Evolutionary conservation across 2,888 invertebrate genomes (phyloP), one percentile per base, ranked within the genome.

Genomic region (Drosophila anomelani): DNA sequence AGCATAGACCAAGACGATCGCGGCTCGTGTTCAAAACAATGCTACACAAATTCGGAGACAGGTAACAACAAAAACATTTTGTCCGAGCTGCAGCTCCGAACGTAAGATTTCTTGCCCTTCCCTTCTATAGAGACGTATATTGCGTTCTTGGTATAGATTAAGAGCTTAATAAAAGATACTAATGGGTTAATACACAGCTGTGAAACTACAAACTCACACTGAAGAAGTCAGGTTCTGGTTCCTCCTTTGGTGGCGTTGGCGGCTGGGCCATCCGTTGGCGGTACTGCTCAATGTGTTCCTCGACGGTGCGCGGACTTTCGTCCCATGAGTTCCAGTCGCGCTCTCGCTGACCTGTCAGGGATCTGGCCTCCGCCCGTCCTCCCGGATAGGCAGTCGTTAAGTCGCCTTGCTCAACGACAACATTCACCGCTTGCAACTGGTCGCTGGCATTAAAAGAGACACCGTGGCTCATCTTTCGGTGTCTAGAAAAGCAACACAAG

Each of bases 271-370:
- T 92, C 67, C 94, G 94, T 76, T 94, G 94, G 41, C 92, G 83
- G 82, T 95, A 95, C 69, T 94, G 93, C 63, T 95, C 95, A 56
- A 95, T 95, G 85, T 95, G 95, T 78, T 94, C 94, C 81, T 95
- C 94, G 32, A 95, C 93, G 3, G 93, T 93, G 1, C 93, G 92
- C 9, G 93, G 93, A 79, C 93, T 93, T 72, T 94, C 94, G 72
- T 94, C 94, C 95, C 95, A 95, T 17, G 94, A 93, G 76, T 94
- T 94, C 95, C 95, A 95, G 79, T 93, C 93, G 7, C 91, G 89
- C 7, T 93, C 92, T 29, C 59, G 43, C 2, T 41, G 23, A 10
- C 13, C 49, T 12, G 17, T 4, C n/a, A 23, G 51, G 9, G 49
- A 13, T 49, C 49, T 69, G 49, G 9, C 91, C 88, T 12, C 92